Evolutionary conservation across 1,140 invertebrate species (phyloP).

Genomic region (Gryllus bimaculatus): DNA sequence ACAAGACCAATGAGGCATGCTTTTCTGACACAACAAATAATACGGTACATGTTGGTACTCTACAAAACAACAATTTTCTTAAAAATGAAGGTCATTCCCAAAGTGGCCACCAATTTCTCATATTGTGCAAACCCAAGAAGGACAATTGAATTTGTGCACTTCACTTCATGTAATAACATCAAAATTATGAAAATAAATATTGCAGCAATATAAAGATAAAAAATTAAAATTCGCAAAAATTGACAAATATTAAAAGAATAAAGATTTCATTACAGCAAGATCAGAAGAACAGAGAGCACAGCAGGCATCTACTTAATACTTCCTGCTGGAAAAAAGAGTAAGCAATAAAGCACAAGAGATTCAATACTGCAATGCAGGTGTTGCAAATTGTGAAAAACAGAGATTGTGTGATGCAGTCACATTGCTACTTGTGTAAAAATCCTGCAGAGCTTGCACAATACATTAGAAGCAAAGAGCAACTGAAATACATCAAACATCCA

Average conservation of each 20-base stretch:
- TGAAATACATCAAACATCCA: conserved; percentile 5
- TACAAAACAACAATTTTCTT: background rate
- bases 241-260: too few relatives aligned
- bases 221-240: too few relatives aligned
- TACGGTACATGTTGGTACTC: too few relatives aligned
- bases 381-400: background rate
- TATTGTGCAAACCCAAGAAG: background rate
- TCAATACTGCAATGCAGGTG: background rate
- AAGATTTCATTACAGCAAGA: too few relatives aligned
- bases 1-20: too few relatives aligned
- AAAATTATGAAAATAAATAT: too few relatives aligned
- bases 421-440: background rate
- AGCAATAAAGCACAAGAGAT: background rate
- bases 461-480: background rate
- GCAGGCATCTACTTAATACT: too few relatives aligned
- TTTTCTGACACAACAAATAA: too few relatives aligned
- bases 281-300: too few relatives aligned
- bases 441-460: background rate
- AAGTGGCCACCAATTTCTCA: background rate
- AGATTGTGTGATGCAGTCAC: background rate
- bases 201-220: too few relatives aligned
- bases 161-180: too few relatives aligned
- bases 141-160: background rate
- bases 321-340: background rate
- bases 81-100: background rate